phyloP scores from a whole-genome alignment of 1,140 invertebrate genomes.

The Zaprionus camerounensis region DNA sequence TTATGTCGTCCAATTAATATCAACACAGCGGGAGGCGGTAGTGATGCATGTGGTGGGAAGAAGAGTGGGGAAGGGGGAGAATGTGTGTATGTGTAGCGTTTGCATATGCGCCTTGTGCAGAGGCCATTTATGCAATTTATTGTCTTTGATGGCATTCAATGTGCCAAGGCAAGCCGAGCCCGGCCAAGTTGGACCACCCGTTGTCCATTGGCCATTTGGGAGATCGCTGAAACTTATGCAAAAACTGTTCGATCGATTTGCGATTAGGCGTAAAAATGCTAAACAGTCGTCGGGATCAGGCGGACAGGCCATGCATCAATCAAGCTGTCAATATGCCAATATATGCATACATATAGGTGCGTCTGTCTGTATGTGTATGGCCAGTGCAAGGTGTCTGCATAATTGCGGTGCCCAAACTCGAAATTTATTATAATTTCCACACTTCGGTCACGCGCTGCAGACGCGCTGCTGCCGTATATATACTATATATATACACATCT shows the following conservation, averaged over 20 bases:
- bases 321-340: conserved; percentile 78
- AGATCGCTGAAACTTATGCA: conserved; percentile 45
- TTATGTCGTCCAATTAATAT: conserved; percentile 84
- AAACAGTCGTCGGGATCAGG: conserved; percentile 33
- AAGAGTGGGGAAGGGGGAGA: neutral
- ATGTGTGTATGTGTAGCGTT: conserved; percentile 13
- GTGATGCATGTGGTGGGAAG: conserved; percentile 8
- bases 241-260: conserved; percentile 52
- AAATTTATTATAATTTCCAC: conserved; percentile 82
- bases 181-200: conserved; percentile 60
- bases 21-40: conserved; percentile 71
- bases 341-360: conserved; percentile 32
- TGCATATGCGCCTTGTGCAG: conserved; percentile 63
- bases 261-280: conserved; percentile 58
- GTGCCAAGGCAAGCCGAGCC: conserved; percentile 17
- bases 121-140: conserved; percentile 78
- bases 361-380: neutral
- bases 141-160: conserved; percentile 74
- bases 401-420: conserved; percentile 65
- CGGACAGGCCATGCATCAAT: conserved; percentile 54
- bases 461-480: neutral
- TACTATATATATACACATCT: neutral
- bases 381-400: conserved; percentile 68
- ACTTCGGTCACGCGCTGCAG: conserved; percentile 46
- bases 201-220: conserved; percentile 36